phyloP scores from a whole-genome alignment of 2,888 invertebrate species.

The Noctua janthina region DNA sequence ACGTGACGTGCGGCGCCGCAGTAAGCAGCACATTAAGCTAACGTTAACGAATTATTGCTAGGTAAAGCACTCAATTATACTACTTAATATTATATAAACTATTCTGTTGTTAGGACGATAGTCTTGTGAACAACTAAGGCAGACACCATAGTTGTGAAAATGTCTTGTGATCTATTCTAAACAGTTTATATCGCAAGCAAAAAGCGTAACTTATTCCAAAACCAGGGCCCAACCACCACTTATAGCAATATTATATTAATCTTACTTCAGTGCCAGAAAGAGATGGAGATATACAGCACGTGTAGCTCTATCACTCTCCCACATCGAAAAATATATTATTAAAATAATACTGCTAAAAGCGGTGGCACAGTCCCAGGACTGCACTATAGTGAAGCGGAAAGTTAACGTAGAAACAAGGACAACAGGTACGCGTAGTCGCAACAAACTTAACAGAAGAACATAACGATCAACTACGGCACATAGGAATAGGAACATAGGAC shows the following conservation, averaged over 20 bases:
- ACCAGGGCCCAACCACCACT: background rate
- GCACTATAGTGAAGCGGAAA: background rate
- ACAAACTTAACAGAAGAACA: conserved; percentile 49
- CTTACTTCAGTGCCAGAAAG: background rate
- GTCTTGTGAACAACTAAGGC: background rate
- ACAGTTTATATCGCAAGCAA: conserved; percentile 3
- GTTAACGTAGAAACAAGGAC: background rate
- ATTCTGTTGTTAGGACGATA: background rate
- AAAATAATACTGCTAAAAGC: background rate
- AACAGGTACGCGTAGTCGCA: conserved; percentile 14
- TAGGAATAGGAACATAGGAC: conserved; percentile 32
- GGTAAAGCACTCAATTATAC: conserved; percentile 57
- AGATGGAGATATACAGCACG: background rate
- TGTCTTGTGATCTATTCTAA: background rate
- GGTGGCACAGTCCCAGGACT: background rate
- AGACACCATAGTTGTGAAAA: background rate
- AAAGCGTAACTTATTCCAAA: background rate
- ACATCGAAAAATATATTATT: background rate
- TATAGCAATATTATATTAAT: background rate
- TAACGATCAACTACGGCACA: conserved; percentile 22
- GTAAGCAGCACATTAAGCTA: conserved; percentile 23
- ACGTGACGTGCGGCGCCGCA: background rate
- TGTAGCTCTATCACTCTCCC: background rate
- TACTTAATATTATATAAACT: conserved; percentile 40
- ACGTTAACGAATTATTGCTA: conserved; percentile 54